Evolutionary conservation across 2,113 vertebrate genomes (phyloP), one percentile per base, ranked within the genome.

Genomic region (Rhabdornis inornatus): DNA sequence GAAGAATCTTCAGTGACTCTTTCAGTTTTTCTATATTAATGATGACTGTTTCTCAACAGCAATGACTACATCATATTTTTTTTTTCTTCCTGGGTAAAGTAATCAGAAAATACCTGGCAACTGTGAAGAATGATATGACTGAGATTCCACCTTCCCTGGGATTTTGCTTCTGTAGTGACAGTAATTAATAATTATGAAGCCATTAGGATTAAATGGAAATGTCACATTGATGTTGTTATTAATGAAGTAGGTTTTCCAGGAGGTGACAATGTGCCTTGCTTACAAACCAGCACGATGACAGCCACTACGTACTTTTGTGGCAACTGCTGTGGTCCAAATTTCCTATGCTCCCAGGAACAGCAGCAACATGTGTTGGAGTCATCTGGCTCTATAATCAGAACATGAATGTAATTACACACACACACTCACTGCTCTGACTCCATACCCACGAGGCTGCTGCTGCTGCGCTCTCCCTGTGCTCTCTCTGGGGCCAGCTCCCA

Each of bases 101-200:
- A 80, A 90, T 52, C 37, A 0, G 0, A 83, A 72, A 88, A 64
- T 86, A 88, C 64, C 44, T 83, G 64, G 60, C 69, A 92, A 94
- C 33, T 78, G 39, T 81, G 37, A 83, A 86, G 60, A 90, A 85
- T 2, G 5, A 17, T 56, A 66, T 25, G 31, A 87, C 63, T 75
- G 60, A 90, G 71, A 81, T 66, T 80, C 35, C 35, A 70, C 79
- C 64, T 86, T 94, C 72, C 44, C 57, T 88, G 85, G 79, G 92
- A 92, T 53, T 95, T 96, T 81, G 83, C 60, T 90, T 71, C 83
- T 86, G 71, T 27, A 90, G 83, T 65, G 87, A 75, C 85, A 78
- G 64, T 94, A 96, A 93, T 96, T 97, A 96, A 92, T 60, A 96
- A 95, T 95, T 94, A 92, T 39, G 53, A 37, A 95, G 85, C 45